Base-by-base conservation (phyloP, 1,140 invertebrate genomes). In the Drosophila trapezifrons region DNA sequence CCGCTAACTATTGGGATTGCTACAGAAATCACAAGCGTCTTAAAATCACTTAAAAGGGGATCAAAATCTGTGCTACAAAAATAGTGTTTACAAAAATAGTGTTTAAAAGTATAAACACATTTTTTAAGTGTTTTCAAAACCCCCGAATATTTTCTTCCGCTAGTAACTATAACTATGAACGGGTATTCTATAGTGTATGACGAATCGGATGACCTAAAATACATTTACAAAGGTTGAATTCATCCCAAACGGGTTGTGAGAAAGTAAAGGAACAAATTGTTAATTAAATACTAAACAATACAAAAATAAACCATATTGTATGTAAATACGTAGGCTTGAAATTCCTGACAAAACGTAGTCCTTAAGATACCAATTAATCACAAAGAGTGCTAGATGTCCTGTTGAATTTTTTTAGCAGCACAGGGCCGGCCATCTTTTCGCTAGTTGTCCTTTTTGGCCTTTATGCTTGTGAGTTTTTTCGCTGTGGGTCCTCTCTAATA, bases 361-460 rank as follows among this genome's bases (percentile, higher is more conserved):
- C 12, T 3, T 22, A 25, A 2, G 18, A 6, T 18, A 18, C 12
- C 1, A 6, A 7, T 35, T 4, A 22, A 20, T 29, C 9, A n/a
- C 18, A 10, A 12, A 22, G 51, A n/a, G 13, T 7, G 10, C 7
- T 20, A 47, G 32, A 32, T 40, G 32, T 32, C 29, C 42, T 56
- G 25, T 17, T 38, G 10, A 25, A 25, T 65, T 57, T 72, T 65
- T 65, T 32, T 5, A 38, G 20, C 32, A 25, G 12, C 15, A 52
- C 37, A 22, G 47, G 37, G 43, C 47, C 55, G 6, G 38, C 15
- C 25, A 29, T 29, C 25, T 40, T 2, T 32, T n/a, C 12, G 13
- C 38, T 57, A 64, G 69, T 57, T 73, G 58, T 75, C 51, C 51
- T 74, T 66, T 84, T 80, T 46, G 52, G 56, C 46, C 62, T 47